Evolutionary conservation across 2,113 vertebrate genomes (phyloP).

Genomic region (Paramisgurnus dabryanus): DNA sequence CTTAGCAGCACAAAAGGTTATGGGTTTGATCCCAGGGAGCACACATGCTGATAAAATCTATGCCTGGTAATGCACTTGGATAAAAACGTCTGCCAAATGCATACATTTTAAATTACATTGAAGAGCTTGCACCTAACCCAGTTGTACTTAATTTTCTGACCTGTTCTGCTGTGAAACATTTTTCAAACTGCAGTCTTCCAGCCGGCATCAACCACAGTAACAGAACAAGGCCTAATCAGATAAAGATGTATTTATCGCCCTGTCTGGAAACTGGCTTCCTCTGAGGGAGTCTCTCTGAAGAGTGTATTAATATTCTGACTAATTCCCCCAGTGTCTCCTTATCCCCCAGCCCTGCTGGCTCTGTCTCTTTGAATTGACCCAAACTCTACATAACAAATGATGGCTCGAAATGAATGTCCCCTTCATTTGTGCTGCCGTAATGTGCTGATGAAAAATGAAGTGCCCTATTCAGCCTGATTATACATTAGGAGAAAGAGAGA

Average conservation of each 20-base stretch:
- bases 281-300: constrained; percentile 22
- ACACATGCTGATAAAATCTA: too few species aligned
- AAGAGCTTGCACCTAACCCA: too few species aligned
- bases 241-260: constrained; percentile 33
- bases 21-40: too few species aligned
- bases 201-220: constrained; percentile 4
- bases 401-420: constrained; percentile 65
- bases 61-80: too few species aligned
- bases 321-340: constrained; percentile 56
- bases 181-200: background rate
- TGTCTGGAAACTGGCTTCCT: background rate
- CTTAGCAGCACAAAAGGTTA: too few species aligned
- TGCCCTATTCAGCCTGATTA: constrained; percentile 67
- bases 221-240: constrained; percentile 32
- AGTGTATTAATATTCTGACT: constrained; percentile 62
- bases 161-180: background rate
- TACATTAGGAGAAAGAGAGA: constrained; percentile 57
- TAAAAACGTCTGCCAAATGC: too few species aligned
- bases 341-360: constrained; percentile 54
- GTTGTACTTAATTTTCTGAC: background rate
- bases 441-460: constrained; percentile 73
- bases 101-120: too few species aligned
- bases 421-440: constrained; percentile 66
- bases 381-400: constrained; percentile 56
- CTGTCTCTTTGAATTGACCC: constrained; percentile 58